Base-by-base conservation (phyloP, 2,113 vertebrate species). In the Poicephalus meyeri region DNA sequence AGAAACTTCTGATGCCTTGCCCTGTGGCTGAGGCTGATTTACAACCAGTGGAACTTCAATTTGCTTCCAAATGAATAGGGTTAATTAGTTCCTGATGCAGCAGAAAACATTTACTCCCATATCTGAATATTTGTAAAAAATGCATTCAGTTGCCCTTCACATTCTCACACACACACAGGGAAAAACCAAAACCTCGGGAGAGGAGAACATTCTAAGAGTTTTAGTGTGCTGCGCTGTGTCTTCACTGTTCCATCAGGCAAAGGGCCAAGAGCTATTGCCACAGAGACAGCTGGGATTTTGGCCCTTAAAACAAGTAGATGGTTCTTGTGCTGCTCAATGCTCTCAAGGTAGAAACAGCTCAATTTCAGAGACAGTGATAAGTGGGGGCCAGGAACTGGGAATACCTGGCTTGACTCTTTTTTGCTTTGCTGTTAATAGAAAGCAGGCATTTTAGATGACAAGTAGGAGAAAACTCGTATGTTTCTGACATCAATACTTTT, bases 1-100 rank as follows among this genome's bases (percentile, higher is more conserved):
- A 92, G 77, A 93, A 95, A 86, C 14, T 80, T 49, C 68, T 6
- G 65, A 81, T 76, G 61, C 26, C 70, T 68, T 85, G 83, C 37
- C 44, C 65, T 87, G 70, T 87, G 69, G 65, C 52, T 91, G 69
- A 92, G 92, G 77, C 31, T 76, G 91, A 88, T 94, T 95, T 93
- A 87, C 80, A 91, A 82, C 44, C 61, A 81, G 70, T 53, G 88
- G 80, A 95, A 66, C 73, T 95, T 96, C 68, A 80, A 44, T 88
- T 93, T 87, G 63, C 61, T 85, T 95, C 41, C 53, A 93, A 80
- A 89, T 81, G 44, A 95, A 92, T 26, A 10, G 25, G 37, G n/a
- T 58, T 91, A 72, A 88, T 86, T 55, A 95, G 24, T 55, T 74
- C 81, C 68, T 58, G 56, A 83, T 92, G 81, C 35, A 50, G 79